Evolutionary conservation across 2,888 invertebrate genomes (phyloP).

Genomic region (Melinaea menophilus): DNA sequence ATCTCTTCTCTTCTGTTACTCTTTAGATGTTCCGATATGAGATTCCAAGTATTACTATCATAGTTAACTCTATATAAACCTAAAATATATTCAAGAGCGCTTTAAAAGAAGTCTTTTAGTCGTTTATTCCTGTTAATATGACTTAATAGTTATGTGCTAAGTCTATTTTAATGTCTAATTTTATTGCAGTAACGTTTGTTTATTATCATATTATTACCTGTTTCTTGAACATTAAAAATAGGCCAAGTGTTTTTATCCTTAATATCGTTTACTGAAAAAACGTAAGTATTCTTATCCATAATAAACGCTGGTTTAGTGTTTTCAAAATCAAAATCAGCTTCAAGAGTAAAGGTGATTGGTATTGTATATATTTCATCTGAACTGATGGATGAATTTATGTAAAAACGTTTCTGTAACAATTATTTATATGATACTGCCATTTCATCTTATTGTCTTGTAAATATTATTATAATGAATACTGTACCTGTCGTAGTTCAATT

Average conservation of each 20-base stretch:
- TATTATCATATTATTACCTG: slow-evolving; percentile 53
- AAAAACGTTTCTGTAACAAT: slow-evolving; percentile 61
- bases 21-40: slow-evolving; percentile 64
- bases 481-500: slow-evolving; percentile 58
- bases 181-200: no score
- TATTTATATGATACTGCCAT: not conserved
- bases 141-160: not conserved
- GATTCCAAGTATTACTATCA: slow-evolving; percentile 73
- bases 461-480: not conserved
- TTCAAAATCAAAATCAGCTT: slow-evolving; percentile 46
- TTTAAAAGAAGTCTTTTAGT: not conserved
- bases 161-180: no score
- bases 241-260: slow-evolving; percentile 68
- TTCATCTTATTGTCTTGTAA: no score
- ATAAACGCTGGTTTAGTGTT: slow-evolving; percentile 60
- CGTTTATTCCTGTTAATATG: not conserved
- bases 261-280: slow-evolving; percentile 45
- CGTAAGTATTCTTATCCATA: slow-evolving; percentile 46
- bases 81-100: slow-evolving; percentile 36
- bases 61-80: slow-evolving; percentile 84
- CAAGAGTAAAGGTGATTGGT: slow-evolving; percentile 64
- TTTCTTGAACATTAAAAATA: slow-evolving; percentile 79
- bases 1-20: slow-evolving; percentile 68
- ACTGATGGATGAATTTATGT: slow-evolving; percentile 45
- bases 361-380: slow-evolving; percentile 62